phyloP scores from a whole-genome alignment of 2,113 vertebrate species.

The Calonectris borealis region DNA sequence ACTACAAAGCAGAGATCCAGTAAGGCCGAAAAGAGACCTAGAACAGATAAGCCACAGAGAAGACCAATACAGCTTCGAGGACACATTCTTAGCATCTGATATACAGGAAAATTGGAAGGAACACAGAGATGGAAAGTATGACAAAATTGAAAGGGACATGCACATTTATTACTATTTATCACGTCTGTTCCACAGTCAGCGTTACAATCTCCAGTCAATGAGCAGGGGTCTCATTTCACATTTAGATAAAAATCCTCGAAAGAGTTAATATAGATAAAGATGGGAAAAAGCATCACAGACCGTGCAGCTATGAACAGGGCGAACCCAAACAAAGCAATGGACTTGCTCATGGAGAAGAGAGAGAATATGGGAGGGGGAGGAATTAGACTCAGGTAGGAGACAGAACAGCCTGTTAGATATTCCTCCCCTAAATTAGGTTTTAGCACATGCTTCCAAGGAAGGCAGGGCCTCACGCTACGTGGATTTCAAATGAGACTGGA shows the following conservation, averaged over 20 bases:
- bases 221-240: not conserved
- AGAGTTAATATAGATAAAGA: not conserved
- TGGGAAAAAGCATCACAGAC: not conserved
- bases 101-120: not conserved
- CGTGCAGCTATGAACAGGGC: not conserved
- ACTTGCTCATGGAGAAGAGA: not conserved
- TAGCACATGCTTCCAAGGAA: not conserved
- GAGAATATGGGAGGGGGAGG: not conserved
- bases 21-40: not conserved
- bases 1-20: not conserved
- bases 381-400: not conserved
- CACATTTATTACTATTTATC: constrained; percentile 32
- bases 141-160: not conserved
- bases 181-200: not conserved
- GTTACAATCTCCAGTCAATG: not conserved
- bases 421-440: not conserved
- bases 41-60: not conserved
- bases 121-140: not conserved
- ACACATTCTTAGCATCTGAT: not conserved
- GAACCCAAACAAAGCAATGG: not conserved
- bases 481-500: not conserved
- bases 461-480: not conserved
- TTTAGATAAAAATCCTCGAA: not conserved
- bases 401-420: not conserved
- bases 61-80: not conserved